phyloP scores from a whole-genome alignment of 64 coral and sea anemone species.

The Astreopora myriophthalma region DNA sequence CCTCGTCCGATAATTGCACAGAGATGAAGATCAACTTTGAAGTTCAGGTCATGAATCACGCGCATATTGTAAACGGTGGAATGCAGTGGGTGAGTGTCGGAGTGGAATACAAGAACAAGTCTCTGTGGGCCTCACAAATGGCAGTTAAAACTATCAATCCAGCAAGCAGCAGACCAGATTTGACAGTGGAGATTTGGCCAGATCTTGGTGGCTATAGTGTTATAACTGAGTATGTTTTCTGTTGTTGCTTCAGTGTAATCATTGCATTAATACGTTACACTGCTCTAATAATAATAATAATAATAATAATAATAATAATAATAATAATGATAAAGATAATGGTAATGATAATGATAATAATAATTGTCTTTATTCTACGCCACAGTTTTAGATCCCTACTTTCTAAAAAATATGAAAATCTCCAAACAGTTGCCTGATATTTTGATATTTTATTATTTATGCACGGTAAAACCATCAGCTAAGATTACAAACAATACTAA shows the following conservation, averaged over 20 bases:
- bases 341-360: too few species aligned
- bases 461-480: too few species aligned
- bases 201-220: neutral
- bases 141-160: conserved; percentile 26
- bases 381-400: too few species aligned
- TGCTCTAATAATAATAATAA: too few species aligned
- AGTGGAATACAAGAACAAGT: conserved; percentile 62
- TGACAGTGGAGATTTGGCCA: conserved; percentile 4
- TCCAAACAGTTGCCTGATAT: too few species aligned
- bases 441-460: too few species aligned
- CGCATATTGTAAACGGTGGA: conserved; percentile 37
- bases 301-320: neutral
- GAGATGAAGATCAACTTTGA: conserved; percentile 58
- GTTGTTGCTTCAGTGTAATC: neutral
- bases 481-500: too few species aligned
- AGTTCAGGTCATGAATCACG: conserved; percentile 70
- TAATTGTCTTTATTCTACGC: too few species aligned
- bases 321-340: neutral
- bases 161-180: conserved; percentile 37
- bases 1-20: neutral
- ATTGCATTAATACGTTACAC: too few species aligned
- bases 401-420: too few species aligned
- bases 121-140: conserved; percentile 69
- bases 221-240: neutral
- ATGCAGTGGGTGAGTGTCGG: conserved; percentile 75